phyloP scores from a whole-genome alignment of 2,888 invertebrate species.

The Morinoia aosen region DNA sequence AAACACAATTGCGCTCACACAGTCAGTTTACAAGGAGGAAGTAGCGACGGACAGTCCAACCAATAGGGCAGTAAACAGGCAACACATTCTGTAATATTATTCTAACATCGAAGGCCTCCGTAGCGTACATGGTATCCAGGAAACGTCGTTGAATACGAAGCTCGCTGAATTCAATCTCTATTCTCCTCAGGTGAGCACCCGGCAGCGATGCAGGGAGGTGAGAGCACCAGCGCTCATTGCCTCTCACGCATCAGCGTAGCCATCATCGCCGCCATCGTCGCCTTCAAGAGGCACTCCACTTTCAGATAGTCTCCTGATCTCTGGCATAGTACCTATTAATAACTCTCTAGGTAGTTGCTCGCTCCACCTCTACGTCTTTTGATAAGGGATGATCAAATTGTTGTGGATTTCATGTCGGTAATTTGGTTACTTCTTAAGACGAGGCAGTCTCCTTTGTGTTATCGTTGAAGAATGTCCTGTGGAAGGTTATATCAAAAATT shows the following conservation, averaged over 20 bases:
- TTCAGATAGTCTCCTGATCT: conserved; percentile 56
- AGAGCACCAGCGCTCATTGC: conserved; percentile 59
- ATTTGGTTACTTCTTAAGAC: background rate
- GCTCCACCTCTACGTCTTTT: background rate
- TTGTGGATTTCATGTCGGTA: background rate
- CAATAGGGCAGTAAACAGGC: too few species aligned
- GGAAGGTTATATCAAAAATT: background rate
- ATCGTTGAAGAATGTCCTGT: background rate
- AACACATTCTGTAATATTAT: too few species aligned
- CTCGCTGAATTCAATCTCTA: background rate
- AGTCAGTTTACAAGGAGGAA: too few species aligned
- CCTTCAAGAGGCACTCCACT: conserved; percentile 46
- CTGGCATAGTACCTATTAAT: background rate
- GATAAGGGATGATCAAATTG: background rate
- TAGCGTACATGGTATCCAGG: too few species aligned
- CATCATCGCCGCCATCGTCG: conserved; percentile 46
- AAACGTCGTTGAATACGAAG: background rate
- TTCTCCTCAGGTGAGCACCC: conserved; percentile 58
- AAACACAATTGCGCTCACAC: too few species aligned
- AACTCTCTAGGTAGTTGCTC: background rate
- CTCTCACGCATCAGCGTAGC: conserved; percentile 52
- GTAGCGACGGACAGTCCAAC: too few species aligned
- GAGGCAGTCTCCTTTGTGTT: background rate
- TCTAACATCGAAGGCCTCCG: too few species aligned
- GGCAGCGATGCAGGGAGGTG: conserved; percentile 62